Percentiles rank a stretch among this genome's conserved stretches.
Evolutionary conservation across 2,113 vertebrate genomes (phyloP).

Genomic region (Phrynosoma blainvillii): DNA sequence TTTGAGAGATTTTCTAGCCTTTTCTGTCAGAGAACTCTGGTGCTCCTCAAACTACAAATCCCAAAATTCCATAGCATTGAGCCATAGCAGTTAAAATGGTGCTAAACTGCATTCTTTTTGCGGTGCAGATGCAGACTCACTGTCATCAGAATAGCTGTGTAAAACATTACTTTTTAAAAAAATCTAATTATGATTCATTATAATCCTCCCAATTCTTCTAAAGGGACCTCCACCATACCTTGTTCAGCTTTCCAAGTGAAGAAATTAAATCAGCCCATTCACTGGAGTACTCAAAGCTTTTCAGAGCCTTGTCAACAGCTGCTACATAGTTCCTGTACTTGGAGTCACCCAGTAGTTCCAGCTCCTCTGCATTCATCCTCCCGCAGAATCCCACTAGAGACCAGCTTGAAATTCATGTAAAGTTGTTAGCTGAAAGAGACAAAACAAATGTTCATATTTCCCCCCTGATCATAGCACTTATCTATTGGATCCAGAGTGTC

Average conservation of each 20-base stretch:
- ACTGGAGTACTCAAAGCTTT: slow-evolving; percentile 99
- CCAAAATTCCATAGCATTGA: too few relatives aligned
- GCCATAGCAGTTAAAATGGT: too few relatives aligned
- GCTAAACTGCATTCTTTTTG: too few relatives aligned
- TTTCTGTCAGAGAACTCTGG: too few relatives aligned
- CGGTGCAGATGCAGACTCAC: too few relatives aligned
- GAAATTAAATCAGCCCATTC: slow-evolving; percentile 99
- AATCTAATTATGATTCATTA: too few relatives aligned
- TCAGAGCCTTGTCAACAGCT: slow-evolving; percentile 97
- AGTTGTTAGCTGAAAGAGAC: slow-evolving; percentile 82
- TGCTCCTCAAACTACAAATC: too few relatives aligned
- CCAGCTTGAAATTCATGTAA: slow-evolving; percentile 80
- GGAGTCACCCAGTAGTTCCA: slow-evolving; percentile 96
- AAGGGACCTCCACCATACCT: slow-evolving; percentile 78
- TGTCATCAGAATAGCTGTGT: too few relatives aligned
- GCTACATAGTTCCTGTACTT: slow-evolving; percentile 99
- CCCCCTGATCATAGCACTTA: neutral
- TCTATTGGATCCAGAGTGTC: neutral
- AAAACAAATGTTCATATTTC: neutral
- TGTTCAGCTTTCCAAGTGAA: slow-evolving; percentile 97
- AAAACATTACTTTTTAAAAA: too few relatives aligned
- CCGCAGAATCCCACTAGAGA: slow-evolving; percentile 81
- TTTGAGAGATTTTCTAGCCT: too few relatives aligned
- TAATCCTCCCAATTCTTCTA: slow-evolving; percentile 8
- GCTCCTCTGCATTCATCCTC: slow-evolving; percentile 99